phyloP scores from a whole-genome alignment of 2,113 vertebrate species.

The Galbula dea region DNA sequence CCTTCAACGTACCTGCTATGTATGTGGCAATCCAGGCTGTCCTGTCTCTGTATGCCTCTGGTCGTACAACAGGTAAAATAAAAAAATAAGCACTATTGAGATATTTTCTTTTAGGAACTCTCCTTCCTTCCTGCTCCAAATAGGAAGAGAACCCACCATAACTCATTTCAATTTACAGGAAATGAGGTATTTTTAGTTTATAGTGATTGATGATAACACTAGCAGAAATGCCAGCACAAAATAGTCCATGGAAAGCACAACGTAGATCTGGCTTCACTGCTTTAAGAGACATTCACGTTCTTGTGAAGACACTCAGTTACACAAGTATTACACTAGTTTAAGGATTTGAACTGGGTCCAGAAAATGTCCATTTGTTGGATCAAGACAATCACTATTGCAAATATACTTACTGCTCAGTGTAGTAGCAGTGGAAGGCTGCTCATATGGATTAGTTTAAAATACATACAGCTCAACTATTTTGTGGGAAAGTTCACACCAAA shows the following conservation, averaged over 20 bases:
- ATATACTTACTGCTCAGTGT: not conserved
- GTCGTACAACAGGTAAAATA: slow-evolving; percentile 95
- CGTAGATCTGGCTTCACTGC: not conserved
- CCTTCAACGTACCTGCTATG: slow-evolving; percentile 99
- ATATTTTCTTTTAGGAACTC: not conserved
- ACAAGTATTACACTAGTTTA: not conserved
- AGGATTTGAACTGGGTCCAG: not conserved
- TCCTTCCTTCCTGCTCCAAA: not conserved
- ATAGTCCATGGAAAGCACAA: not conserved
- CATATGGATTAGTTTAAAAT: not conserved
- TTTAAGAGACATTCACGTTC: not conserved
- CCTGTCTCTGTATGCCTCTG: slow-evolving; percentile 96
- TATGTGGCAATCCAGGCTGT: slow-evolving; percentile 99
- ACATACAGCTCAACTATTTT: not conserved
- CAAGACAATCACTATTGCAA: not conserved
- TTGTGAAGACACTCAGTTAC: not conserved
- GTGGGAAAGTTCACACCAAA: not conserved
- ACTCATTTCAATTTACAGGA: not conserved
- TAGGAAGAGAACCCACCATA: not conserved
- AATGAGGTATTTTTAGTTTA: not conserved
- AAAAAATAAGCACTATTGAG: not conserved
- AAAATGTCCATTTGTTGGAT: not conserved
- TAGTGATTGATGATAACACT: not conserved
- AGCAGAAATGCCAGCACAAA: not conserved
- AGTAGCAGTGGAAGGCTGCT: not conserved